Evolutionary conservation across 2,113 vertebrate genomes (phyloP), one percentile per base, ranked within the genome.

Genomic region (Platanista minor): DNA sequence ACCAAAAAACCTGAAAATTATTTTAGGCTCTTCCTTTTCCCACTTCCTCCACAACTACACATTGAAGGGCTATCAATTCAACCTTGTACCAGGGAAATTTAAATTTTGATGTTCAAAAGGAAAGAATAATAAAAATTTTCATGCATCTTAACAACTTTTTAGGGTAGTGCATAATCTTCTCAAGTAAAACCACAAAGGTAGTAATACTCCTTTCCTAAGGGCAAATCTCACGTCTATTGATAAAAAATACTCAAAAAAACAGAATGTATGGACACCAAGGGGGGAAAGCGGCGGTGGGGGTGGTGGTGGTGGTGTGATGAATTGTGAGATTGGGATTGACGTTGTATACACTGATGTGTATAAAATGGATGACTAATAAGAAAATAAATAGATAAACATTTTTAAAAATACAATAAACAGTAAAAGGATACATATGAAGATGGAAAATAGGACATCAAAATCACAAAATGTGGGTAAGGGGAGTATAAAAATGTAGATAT

Each of bases 91-190:
- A 93, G 17, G 27, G 33, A 93, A 94, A 77, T 66, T 71, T 71
- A 91, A 93, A 94, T 46, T 77, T 64, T 83, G 49, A 75, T 81
- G 94, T 43, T 87, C 59, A 90, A 72, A 83, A 96, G 29, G 13
- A 90, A 82, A 92, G 3, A 87, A 86, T 80, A 80, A 92, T 46
- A 88, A 88, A 23, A 41, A 75, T 43, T 61, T 91, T 95, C 90
- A 69, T 39, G 18, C 11, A 72, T 61, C 57, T 86, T 87, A 95
- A 54, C 46, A 59, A 77, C 72, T 90, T 95, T 80, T 90, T 75
- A 91, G 52, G 52, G 52, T 43, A 69, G 6, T 71, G 4, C 6
- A 20, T 49, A 69, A 71, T 52, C 9, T 91, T 5, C 33, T 67
- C 43, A 91, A 94, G 27, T 27, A 75, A 93, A 96, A 84, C 13